These are phyloP conservation scores for Cheirogaleus medius DNA, from an alignment of 2,113 vertebrate species.

Conservation along the genomic window DNA sequence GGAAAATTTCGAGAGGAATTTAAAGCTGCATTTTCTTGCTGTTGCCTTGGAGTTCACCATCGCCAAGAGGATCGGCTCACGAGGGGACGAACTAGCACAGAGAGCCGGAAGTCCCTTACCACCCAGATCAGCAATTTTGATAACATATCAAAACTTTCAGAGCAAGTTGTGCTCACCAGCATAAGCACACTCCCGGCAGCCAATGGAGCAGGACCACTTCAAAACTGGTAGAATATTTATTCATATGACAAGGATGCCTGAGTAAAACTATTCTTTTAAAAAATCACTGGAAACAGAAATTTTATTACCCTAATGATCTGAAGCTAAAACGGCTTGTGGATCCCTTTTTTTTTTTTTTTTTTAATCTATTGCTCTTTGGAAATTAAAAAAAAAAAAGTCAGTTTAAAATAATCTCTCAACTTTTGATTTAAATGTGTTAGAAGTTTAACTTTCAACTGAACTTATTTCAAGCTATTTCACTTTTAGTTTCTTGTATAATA, in stretches of 20 bases:
- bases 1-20: slow-evolving; percentile 98
- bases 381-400: slow-evolving; percentile 59
- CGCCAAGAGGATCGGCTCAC: slow-evolving; percentile 81
- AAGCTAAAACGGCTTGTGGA: slow-evolving; percentile 45
- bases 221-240: slow-evolving; percentile 70
- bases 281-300: slow-evolving; percentile 65
- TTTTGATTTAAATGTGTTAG: slow-evolving; percentile 40
- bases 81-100: slow-evolving; percentile 88
- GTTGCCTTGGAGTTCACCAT: slow-evolving; percentile 83
- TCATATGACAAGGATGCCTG: not conserved
- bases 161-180: slow-evolving; percentile 90
- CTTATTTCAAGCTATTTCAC: slow-evolving; percentile 38
- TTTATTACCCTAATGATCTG: slow-evolving; percentile 14
- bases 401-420: slow-evolving; percentile 56
- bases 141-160: slow-evolving; percentile 91
- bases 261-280: slow-evolving; percentile 40
- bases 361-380: slow-evolving; percentile 41
- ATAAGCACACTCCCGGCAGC: slow-evolving; percentile 81
- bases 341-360: not conserved
- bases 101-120: slow-evolving; percentile 95
- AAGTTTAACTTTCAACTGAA: slow-evolving; percentile 19
- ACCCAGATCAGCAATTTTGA: slow-evolving; percentile 94
- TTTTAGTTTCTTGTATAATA: not conserved
- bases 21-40: slow-evolving; percentile 96
- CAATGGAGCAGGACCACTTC: slow-evolving; percentile 76